Percentiles rank a stretch among this genome's conserved stretches.
These are phyloP conservation scores for Enteromius radiatus DNA, from an alignment of 2,797 vertebrate genomes.

Conservation along the genomic window DNA sequence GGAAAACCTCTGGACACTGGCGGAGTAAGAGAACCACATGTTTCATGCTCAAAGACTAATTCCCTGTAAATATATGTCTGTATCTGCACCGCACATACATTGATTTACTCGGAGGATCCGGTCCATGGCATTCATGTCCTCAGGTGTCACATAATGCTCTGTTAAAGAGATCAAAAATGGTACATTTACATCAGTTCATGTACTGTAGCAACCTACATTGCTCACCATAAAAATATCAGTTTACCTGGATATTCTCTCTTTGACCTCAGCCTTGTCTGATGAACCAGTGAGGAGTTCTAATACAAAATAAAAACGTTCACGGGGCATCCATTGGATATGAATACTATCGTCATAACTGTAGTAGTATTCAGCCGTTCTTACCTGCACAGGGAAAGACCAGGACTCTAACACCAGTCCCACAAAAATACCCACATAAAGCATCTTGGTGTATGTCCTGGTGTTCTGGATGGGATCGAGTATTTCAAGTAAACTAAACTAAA, in stretches of 20 bases:
- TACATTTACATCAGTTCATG: background rate
- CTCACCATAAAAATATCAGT: background rate
- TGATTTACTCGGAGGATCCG: slow-evolving; percentile 76
- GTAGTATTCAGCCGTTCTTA: slow-evolving; percentile 60
- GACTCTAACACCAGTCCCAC: slow-evolving; percentile 66
- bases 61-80: background rate
- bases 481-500: background rate
- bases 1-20: slow-evolving; percentile 54
- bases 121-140: slow-evolving; percentile 79
- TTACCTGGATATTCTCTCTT: slow-evolving; percentile 77
- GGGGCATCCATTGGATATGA: background rate
- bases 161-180: slow-evolving; percentile 21
- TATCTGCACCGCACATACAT: slow-evolving; percentile 66
- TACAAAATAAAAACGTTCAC: slow-evolving; percentile 29
- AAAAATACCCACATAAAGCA: slow-evolving; percentile 46
- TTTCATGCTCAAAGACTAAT: background rate
- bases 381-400: slow-evolving; percentile 73
- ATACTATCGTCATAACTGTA: background rate
- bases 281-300: slow-evolving; percentile 73
- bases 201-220: background rate
- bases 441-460: slow-evolving; percentile 4
- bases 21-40: background rate
- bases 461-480: slow-evolving; percentile 10
- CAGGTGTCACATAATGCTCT: slow-evolving; percentile 70
- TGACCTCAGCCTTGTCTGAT: slow-evolving; percentile 68